Evolutionary conservation across 2,797 vertebrate genomes (phyloP).

Genomic region (Argyrosomus regius): DNA sequence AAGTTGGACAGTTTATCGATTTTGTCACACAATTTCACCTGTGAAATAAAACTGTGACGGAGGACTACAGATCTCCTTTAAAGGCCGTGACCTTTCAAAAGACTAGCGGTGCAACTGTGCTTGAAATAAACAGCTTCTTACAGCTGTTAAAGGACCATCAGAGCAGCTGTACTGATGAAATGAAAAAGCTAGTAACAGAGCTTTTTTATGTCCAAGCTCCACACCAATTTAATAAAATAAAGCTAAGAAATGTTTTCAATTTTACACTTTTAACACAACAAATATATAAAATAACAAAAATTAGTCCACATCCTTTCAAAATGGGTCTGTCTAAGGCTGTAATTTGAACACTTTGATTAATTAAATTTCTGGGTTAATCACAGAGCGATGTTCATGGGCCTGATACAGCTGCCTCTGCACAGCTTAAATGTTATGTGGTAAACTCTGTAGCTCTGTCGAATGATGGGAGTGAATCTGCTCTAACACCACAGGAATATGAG

Average conservation of each 20-base stretch:
- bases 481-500: slow-evolving; percentile 68
- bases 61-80: slow-evolving; percentile 46
- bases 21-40: slow-evolving; percentile 8
- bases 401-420: not conserved
- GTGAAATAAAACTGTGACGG: slow-evolving; percentile 51
- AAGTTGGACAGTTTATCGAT: slow-evolving; percentile 8
- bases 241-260: not conserved
- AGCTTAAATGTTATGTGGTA: slow-evolving; percentile 25
- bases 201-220: slow-evolving; percentile 3
- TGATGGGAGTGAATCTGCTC: slow-evolving; percentile 47
- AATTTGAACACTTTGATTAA: not conserved
- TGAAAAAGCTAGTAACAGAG: not conserved
- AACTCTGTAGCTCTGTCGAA: slow-evolving; percentile 29
- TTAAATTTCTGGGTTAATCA: not conserved
- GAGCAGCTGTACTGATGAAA: slow-evolving; percentile 11
- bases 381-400: not conserved
- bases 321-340: not conserved
- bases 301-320: not conserved
- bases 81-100: slow-evolving; percentile 61
- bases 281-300: not conserved
- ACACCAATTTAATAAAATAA: not conserved
- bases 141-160: slow-evolving; percentile 20
- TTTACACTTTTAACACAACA: not conserved
- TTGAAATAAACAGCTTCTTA: slow-evolving; percentile 41
- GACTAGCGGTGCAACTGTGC: slow-evolving; percentile 38